Conservation (phyloP, 35 echinoderm and acorn worm genomes). For the Amphiura filiformis region DNA sequence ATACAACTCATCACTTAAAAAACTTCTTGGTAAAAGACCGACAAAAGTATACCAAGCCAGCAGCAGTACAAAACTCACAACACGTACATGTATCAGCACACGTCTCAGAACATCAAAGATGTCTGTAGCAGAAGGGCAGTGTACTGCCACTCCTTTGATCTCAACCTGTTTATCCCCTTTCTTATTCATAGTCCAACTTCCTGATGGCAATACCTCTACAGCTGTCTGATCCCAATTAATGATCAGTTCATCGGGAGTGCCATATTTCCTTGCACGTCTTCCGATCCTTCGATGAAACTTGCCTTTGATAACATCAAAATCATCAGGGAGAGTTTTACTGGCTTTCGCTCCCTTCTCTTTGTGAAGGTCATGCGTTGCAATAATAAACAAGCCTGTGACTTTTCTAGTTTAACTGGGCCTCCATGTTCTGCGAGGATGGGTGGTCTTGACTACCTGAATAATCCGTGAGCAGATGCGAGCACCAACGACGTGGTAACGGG, state of each 20-base stretch:
- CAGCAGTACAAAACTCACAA: too few relatives aligned
- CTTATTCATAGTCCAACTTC: slow-evolving; percentile 27
- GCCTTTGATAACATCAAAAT: not conserved
- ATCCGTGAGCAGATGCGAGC: not conserved
- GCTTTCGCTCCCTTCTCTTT: not conserved
- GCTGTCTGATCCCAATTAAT: slow-evolving; percentile 53
- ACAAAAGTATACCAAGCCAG: too few relatives aligned
- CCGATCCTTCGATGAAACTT: slow-evolving; percentile 6
- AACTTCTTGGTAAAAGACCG: too few relatives aligned
- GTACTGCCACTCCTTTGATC: slow-evolving; percentile 24
- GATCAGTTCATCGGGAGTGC: slow-evolving; percentile 18
- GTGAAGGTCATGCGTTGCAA: not conserved
- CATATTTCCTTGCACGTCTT: slow-evolving; percentile 8
- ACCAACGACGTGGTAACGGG: not conserved
- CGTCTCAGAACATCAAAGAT: too few relatives aligned
- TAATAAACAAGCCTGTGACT: not conserved
- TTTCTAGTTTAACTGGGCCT: not conserved
- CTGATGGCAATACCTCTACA: slow-evolving; percentile 15
- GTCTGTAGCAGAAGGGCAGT: slow-evolving; percentile 25
- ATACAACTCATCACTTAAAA: too few relatives aligned
- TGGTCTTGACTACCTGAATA: not conserved
- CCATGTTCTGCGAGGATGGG: slow-evolving; percentile 8
- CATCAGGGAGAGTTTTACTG: not conserved
- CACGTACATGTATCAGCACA: too few relatives aligned
- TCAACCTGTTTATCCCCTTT: slow-evolving; percentile 22